Percentiles rank a stretch among this genome's conserved stretches.
These are phyloP conservation scores for Loris lydekkerianus DNA, from an alignment of 2,797 vertebrate species.

Conservation along the genomic window DNA sequence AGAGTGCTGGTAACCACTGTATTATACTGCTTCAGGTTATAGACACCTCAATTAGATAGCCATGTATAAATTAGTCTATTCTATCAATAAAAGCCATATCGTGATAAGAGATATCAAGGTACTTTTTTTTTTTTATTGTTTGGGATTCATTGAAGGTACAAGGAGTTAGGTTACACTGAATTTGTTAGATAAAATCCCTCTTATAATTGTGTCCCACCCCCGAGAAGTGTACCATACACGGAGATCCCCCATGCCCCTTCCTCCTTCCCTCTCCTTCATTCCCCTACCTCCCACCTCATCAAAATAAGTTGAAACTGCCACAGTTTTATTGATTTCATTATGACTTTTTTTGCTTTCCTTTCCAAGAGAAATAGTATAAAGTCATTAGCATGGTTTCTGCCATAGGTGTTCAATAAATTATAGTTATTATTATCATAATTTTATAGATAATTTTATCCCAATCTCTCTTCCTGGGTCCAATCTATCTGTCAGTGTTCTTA, in stretches of 20 bases:
- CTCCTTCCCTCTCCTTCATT: too few relatives aligned
- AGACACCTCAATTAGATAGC: neutral
- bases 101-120: neutral
- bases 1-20: neutral
- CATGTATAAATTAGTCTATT: neutral
- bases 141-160: too few relatives aligned
- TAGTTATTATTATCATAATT: neutral
- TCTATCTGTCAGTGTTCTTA: neutral
- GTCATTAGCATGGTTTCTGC: neutral
- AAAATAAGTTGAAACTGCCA: neutral
- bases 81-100: neutral
- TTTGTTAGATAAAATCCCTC: too few relatives aligned
- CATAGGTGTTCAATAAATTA: neutral
- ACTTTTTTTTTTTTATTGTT: neutral
- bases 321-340: neutral
- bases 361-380: constrained; percentile 31
- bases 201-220: too few relatives aligned
- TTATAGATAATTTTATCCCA: constrained; percentile 34
- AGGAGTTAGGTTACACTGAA: too few relatives aligned
- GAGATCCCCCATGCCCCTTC: too few relatives aligned
- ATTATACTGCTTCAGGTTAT: neutral
- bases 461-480: neutral
- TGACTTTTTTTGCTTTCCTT: neutral
- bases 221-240: too few relatives aligned
- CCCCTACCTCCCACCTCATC: neutral